phyloP scores from a whole-genome alignment of 2,797 vertebrate genomes.

The Tenualosa thibaudeaui region DNA sequence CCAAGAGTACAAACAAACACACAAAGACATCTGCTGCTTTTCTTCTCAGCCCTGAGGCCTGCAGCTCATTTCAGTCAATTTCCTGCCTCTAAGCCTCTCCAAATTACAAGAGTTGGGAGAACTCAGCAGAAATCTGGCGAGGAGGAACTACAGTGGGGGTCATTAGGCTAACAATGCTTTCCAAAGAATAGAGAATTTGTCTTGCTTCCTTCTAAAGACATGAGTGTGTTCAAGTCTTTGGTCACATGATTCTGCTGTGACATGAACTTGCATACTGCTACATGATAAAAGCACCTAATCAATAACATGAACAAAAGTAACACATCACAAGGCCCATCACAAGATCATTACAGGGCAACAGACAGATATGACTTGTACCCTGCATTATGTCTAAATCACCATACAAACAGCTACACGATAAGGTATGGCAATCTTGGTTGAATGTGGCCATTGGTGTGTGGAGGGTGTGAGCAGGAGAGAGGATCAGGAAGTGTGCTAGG shows the following conservation, averaged over 20 bases:
- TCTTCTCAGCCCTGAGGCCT: background rate
- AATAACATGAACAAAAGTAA: background rate
- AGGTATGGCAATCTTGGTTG: background rate
- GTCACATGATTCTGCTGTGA: background rate
- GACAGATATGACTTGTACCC: background rate
- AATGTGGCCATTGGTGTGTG: background rate
- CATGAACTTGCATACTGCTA: background rate
- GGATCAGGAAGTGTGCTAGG: background rate
- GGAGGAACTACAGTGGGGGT: background rate
- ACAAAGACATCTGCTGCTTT: background rate
- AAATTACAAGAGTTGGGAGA: background rate
- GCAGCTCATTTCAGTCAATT: background rate
- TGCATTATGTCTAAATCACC: too few relatives aligned
- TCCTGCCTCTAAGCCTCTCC: background rate
- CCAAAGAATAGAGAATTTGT: background rate
- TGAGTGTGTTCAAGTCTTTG: background rate
- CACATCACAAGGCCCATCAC: background rate
- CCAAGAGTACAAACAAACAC: background rate
- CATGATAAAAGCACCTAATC: background rate
- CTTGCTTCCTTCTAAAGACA: too few relatives aligned
- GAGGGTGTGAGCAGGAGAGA: background rate
- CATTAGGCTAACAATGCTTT: background rate
- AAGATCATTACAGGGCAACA: background rate
- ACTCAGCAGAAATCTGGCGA: background rate
- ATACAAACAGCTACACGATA: too few relatives aligned